A percentile compares a stretch with the other conserved stretches of the same genome.
Evolutionary conservation across 2,113 vertebrate species (phyloP).

Genomic region (Etheostoma spectabile): DNA sequence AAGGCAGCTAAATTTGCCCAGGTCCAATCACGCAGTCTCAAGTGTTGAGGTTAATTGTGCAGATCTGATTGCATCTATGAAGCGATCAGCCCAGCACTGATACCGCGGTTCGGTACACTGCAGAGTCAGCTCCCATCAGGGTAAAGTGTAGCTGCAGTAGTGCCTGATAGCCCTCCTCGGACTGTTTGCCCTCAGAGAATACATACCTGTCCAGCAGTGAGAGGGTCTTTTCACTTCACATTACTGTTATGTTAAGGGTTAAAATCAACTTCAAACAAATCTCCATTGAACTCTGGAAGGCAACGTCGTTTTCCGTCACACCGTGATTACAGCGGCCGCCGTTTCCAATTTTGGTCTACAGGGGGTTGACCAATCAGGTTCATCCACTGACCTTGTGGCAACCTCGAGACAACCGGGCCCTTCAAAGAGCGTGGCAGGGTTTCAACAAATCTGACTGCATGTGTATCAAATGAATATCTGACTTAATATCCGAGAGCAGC

Average conservation of each 20-base stretch:
- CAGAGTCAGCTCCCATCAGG: conserved; percentile 60
- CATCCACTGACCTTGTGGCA: conserved; percentile 73
- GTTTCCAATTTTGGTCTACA: conserved; percentile 74
- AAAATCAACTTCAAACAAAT: conserved; percentile 75
- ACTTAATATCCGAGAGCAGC: conserved; percentile 70
- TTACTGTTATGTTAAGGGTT: conserved; percentile 70
- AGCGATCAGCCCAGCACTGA: conserved; percentile 21
- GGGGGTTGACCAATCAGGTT: conserved; percentile 81
- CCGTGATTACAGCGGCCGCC: conserved; percentile 78
- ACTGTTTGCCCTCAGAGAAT: conserved; percentile 40
- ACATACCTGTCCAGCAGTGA: conserved; percentile 44
- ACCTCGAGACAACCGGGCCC: conserved; percentile 57
- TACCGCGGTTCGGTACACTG: conserved; percentile 29
- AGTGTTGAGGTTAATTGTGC: conserved; percentile 76
- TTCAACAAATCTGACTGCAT: conserved; percentile 36
- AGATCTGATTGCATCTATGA: conserved; percentile 70
- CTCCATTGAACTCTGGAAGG: conserved; percentile 37
- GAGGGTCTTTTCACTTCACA: conserved; percentile 72
- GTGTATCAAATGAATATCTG: conserved; percentile 74
- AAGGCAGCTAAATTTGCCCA: neutral
- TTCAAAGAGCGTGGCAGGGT: conserved; percentile 64
- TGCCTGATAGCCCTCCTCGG: conserved; percentile 44
- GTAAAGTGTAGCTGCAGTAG: conserved; percentile 14
- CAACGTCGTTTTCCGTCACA: conserved; percentile 47
- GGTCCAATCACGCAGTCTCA: conserved; percentile 40